Evolutionary conservation across 2,113 vertebrate species (phyloP).

Genomic region (Petaurus breviceps): DNA sequence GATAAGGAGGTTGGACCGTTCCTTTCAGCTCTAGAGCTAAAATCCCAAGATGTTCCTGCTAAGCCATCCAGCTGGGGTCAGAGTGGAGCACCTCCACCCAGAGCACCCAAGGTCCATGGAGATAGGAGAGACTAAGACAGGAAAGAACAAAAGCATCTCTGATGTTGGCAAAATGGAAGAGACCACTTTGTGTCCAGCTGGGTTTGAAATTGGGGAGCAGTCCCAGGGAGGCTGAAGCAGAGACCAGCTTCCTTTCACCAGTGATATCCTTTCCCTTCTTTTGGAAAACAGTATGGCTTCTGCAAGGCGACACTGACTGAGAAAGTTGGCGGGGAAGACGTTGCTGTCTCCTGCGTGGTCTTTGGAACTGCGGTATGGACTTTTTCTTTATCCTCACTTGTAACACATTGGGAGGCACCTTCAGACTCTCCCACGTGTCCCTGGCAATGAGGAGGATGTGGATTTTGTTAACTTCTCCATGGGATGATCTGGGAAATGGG

Average conservation of each 20-base stretch:
- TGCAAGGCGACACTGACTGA: slow-evolving; percentile 71
- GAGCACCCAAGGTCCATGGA: not conserved
- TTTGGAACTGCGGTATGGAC: slow-evolving; percentile 81
- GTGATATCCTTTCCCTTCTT: slow-evolving; percentile 36
- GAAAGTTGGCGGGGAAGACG: not conserved
- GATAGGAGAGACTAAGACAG: not conserved
- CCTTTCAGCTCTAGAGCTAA: too few relatives aligned
- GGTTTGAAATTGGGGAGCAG: not conserved
- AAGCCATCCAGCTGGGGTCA: not conserved
- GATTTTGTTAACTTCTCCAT: not conserved
- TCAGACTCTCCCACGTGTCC: not conserved
- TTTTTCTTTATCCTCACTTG: not conserved
- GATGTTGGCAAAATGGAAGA: not conserved
- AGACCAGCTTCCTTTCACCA: not conserved
- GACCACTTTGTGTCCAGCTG: not conserved
- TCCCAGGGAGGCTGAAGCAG: not conserved
- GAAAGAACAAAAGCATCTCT: not conserved
- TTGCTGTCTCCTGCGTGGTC: slow-evolving; percentile 73
- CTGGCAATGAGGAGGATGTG: not conserved
- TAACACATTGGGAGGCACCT: not conserved
- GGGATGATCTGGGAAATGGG: not conserved
- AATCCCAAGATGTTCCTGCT: not conserved
- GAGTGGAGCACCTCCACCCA: not conserved
- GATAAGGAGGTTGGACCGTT: too few relatives aligned
- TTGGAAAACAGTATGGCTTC: slow-evolving; percentile 84